These are phyloP conservation scores for Chironomus riparius DNA, from an alignment of 2,888 invertebrate species.

Conservation along the genomic window DNA sequence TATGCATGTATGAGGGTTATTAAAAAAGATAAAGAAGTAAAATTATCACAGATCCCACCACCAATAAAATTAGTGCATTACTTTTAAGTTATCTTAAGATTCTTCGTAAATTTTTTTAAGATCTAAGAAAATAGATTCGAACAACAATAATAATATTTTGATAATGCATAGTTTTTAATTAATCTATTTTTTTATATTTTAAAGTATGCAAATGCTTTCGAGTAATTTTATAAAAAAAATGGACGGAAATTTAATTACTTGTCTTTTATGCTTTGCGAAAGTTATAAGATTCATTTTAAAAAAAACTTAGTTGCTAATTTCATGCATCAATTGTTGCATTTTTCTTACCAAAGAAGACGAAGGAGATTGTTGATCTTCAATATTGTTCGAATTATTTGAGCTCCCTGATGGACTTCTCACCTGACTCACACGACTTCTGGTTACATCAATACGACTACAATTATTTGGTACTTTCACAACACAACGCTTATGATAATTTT, in stretches of 20 bases:
- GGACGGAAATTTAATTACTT: not conserved
- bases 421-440: constrained; percentile 33
- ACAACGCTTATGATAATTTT: constrained; percentile 97
- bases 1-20: not conserved
- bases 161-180: too few species aligned
- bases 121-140: not conserved
- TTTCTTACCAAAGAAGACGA: constrained; percentile 71
- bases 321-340: constrained; percentile 52
- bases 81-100: not conserved
- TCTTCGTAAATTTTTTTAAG: not conserved
- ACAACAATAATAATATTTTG: constrained; percentile 27
- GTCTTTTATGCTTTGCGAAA: not conserved
- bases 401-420: constrained; percentile 68
- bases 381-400: constrained; percentile 48
- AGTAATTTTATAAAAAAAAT: constrained; percentile 26
- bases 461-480: constrained; percentile 96
- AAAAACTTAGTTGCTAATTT: constrained; percentile 37
- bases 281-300: not conserved
- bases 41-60: constrained; percentile 27
- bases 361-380: constrained; percentile 43
- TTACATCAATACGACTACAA: constrained; percentile 55
- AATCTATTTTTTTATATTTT: not conserved
- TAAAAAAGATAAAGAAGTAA: not conserved
- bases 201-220: constrained; percentile 26
- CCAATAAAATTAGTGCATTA: not conserved